phyloP scores from a whole-genome alignment of 2,888 invertebrate genomes.

The Coenonympha glycerion region DNA sequence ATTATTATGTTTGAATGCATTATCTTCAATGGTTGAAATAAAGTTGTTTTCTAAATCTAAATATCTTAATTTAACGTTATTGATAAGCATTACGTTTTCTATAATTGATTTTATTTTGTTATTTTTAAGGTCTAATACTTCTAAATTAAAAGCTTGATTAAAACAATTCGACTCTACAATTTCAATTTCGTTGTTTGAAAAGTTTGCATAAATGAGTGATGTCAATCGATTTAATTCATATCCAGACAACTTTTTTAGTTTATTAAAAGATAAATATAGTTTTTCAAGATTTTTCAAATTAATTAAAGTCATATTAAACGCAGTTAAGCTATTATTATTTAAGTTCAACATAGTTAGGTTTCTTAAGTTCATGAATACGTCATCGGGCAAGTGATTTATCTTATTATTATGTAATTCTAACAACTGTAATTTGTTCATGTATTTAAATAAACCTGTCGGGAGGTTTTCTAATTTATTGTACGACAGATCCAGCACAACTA shows the following conservation, averaged over 20 bases:
- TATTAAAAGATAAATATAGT: slow-evolving; percentile 50
- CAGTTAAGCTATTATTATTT: slow-evolving; percentile 42
- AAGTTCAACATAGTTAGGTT: slow-evolving; percentile 40
- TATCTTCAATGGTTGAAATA: slow-evolving; percentile 43
- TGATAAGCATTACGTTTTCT: slow-evolving; percentile 47
- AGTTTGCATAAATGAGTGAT: slow-evolving; percentile 44
- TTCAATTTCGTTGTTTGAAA: slow-evolving; percentile 50
- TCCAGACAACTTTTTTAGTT: slow-evolving; percentile 39
- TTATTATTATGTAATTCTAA: slow-evolving; percentile 49
- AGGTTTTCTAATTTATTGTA: slow-evolving; percentile 41
- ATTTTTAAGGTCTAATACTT: slow-evolving; percentile 46
- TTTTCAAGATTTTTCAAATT: slow-evolving; percentile 41
- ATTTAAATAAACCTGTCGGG: slow-evolving; percentile 35
- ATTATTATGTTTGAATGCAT: slow-evolving; percentile 44
- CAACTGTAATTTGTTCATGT: slow-evolving; percentile 36
- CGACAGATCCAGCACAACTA: slow-evolving; percentile 49
- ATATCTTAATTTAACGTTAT: slow-evolving; percentile 42
- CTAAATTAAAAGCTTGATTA: slow-evolving; percentile 41
- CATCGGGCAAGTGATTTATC: slow-evolving; percentile 40
- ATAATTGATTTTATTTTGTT: slow-evolving; percentile 47
- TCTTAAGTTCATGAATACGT: slow-evolving; percentile 41
- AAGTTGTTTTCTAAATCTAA: slow-evolving; percentile 49
- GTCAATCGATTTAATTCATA: slow-evolving; percentile 47
- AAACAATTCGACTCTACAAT: slow-evolving; percentile 51
- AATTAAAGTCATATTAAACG: slow-evolving; percentile 46